Evolutionary conservation across 2,888 invertebrate species (phyloP).

Genomic region (Nudaria mundana): DNA sequence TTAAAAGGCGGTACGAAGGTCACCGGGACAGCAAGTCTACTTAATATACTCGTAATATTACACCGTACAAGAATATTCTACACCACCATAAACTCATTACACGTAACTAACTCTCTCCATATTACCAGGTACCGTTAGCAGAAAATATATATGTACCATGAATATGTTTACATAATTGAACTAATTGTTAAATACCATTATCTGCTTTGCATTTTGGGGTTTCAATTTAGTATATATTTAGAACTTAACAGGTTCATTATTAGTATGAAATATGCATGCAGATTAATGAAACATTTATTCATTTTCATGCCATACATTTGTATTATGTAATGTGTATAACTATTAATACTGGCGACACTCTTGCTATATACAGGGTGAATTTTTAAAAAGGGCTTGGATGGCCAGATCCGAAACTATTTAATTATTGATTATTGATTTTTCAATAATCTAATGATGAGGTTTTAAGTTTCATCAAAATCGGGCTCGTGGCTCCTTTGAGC

Average conservation of each 20-base stretch:
- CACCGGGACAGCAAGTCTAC: too few species aligned
- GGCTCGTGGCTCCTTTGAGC: too few species aligned
- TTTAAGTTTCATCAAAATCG: too few species aligned
- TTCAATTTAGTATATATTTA: slow-evolving; percentile 1
- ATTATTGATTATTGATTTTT: too few species aligned
- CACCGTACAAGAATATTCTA: slow-evolving; percentile 11
- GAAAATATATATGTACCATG: neutral
- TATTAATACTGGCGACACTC: too few species aligned
- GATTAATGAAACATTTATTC: neutral
- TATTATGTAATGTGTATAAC: too few species aligned
- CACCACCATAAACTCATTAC: slow-evolving; percentile 23
- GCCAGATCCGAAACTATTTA: too few species aligned
- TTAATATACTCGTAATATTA: neutral
- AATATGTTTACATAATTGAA: neutral
- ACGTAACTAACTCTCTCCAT: slow-evolving; percentile 14
- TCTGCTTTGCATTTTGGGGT: neutral
- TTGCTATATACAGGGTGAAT: too few species aligned
- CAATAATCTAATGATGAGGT: too few species aligned
- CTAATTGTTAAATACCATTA: neutral
- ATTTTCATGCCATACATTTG: too few species aligned
- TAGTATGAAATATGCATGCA: neutral
- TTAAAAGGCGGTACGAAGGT: too few species aligned
- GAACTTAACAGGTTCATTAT: neutral
- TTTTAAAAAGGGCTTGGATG: too few species aligned
- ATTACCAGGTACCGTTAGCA: slow-evolving; percentile 17